Conservation (phyloP, 2,113 vertebrate species). For the Asarcornis scutulata region DNA sequence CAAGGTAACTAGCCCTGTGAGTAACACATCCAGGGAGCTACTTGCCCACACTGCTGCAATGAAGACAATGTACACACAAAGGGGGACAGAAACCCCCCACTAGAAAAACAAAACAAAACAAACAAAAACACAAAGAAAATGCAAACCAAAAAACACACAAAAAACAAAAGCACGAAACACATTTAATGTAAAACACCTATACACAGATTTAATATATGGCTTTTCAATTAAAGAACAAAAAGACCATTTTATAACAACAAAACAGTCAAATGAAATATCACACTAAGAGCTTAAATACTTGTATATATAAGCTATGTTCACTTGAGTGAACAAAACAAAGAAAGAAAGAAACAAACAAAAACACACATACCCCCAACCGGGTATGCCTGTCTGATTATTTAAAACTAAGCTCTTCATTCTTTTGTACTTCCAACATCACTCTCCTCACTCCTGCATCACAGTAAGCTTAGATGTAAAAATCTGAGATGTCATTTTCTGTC, state of each 20-base stretch:
- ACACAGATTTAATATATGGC: background rate
- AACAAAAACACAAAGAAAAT: background rate
- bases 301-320: background rate
- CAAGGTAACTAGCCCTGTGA: background rate
- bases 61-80: constrained; percentile 8
- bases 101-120: background rate
- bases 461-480: background rate
- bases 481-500: background rate
- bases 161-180: background rate
- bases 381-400: background rate
- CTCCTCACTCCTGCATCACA: background rate
- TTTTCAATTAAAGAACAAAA: constrained; percentile 32
- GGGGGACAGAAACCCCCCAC: background rate
- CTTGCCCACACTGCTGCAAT: background rate
- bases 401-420: background rate
- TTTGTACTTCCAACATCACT: background rate
- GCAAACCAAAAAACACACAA: background rate
- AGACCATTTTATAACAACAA: background rate
- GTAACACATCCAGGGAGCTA: background rate
- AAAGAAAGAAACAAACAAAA: no score
- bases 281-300: background rate
- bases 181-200: background rate
- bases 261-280: constrained; percentile 10
- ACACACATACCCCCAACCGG: background rate
- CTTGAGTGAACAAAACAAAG: background rate